Base-by-base conservation (phyloP, 2,888 invertebrate genomes). In the Drosophila dives region DNA sequence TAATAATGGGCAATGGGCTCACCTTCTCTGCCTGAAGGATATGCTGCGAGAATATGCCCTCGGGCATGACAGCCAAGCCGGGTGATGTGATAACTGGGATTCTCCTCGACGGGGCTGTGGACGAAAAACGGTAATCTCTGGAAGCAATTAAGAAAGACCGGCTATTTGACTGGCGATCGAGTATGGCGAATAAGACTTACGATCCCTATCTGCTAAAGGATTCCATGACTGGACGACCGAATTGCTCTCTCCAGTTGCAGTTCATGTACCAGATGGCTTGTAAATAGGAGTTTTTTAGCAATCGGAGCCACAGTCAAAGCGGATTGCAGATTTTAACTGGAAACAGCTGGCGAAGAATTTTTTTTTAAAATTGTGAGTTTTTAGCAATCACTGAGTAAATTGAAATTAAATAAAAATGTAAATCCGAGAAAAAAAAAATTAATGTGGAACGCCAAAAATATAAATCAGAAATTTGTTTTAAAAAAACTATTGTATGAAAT, bases 181-280 rank as follows among this genome's bases (percentile, higher is more conserved):
- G 92, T 95, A 11, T 95, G 95, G 95, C 92, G 8, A 82, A 82
- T 8, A 34, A 72, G 2, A 86, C 90, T 38, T 96, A 95, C 72
- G 94, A 96, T 75, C 94, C 95, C 1, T 96, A 96, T 93, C 92
- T 96, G 59, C 88, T 92, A 58, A 92, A 94, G 89, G 94, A 94
- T 73, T 94, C 94, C 71, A 94, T 95, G 95, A 93, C 94, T 34
- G 95, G 95, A 33, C 94, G 95, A 0, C 95, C 95, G 34, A 93
- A 95, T 8, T 92, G 95, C 62, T 94, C 95, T 0, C 85, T 95
- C 1, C 23, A 23, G 23, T 93, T 94, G 3, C 91, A 92, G 64
- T 93, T 95, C 77, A 92, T 95, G 0, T 90, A 91, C 65, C 92
- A 93, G 73, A 86, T 92, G 90, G 92, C 92, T 23, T 92, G 92